Evolutionary conservation across 2,113 vertebrate genomes (phyloP).

Genomic region (Romanogobio albipinnatus): DNA sequence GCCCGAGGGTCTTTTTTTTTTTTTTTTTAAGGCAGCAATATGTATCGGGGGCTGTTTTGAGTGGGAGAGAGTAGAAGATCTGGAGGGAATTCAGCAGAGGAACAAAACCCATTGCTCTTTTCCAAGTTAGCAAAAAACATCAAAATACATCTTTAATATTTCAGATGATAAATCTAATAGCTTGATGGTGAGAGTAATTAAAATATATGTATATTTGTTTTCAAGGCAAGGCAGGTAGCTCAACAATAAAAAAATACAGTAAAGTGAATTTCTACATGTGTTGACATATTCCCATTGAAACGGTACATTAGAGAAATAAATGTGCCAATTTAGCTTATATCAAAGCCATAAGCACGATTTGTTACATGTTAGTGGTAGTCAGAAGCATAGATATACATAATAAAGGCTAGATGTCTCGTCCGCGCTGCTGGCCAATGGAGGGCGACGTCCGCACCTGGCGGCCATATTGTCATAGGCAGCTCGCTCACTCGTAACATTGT

Average conservation of each 20-base stretch:
- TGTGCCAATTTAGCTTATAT: not conserved
- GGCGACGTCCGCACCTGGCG: no score
- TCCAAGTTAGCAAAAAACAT: constrained; percentile 10
- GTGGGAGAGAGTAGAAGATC: constrained; percentile 40
- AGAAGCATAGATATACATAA: no score
- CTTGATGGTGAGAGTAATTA: not conserved
- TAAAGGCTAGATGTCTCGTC: no score
- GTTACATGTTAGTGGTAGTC: not conserved
- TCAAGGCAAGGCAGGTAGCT: not conserved
- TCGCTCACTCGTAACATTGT: no score
- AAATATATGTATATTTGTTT: not conserved
- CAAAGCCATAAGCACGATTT: not conserved
- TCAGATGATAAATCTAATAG: not conserved
- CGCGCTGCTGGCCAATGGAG: no score
- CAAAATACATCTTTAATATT: constrained; percentile 1
- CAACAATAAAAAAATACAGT: not conserved
- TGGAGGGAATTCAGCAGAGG: constrained; percentile 39
- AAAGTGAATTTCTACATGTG: not conserved
- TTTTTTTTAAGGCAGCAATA: constrained; percentile 29
- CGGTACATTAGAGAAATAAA: not conserved
- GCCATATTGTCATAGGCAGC: no score
- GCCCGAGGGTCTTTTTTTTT: constrained; percentile 53
- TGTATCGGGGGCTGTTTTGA: constrained; percentile 42
- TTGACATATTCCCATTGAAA: not conserved
- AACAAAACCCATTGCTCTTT: constrained; percentile 16